Evolutionary conservation across 2,113 vertebrate genomes (phyloP).

Genomic region (Brevimyrus niger): DNA sequence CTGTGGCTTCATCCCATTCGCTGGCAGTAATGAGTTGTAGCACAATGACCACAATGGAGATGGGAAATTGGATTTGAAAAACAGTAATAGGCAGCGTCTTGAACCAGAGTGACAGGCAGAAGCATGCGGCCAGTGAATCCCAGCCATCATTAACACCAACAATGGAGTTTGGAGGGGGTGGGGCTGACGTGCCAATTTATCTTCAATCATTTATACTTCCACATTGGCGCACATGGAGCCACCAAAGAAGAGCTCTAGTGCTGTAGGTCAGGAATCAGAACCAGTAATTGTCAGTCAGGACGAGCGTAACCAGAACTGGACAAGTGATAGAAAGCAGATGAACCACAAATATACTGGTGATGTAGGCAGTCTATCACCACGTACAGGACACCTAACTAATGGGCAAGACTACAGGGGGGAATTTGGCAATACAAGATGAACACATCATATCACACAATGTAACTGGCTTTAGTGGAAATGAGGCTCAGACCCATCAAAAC

Average conservation of each 20-base stretch:
- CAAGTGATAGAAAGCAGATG: neutral
- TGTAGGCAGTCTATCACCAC: neutral
- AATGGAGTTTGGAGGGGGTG: constrained; percentile 15
- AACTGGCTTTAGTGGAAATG: neutral
- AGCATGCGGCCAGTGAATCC: constrained; percentile 11
- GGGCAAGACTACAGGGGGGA: neutral
- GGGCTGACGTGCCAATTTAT: neutral
- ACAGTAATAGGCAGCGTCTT: constrained; percentile 29
- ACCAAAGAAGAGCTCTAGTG: neutral
- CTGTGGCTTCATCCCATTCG: neutral
- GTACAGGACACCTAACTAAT: neutral
- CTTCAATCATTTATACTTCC: neutral
- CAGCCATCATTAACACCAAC: constrained; percentile 25
- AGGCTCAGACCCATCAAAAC: neutral
- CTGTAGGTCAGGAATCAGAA: neutral
- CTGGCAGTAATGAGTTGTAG: neutral
- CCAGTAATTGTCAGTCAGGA: neutral
- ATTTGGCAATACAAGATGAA: neutral
- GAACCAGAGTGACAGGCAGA: constrained; percentile 25
- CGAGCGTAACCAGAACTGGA: neutral
- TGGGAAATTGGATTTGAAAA: constrained; percentile 36
- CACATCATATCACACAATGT: neutral
- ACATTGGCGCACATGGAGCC: neutral
- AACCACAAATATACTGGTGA: neutral
- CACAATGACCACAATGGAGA: constrained; percentile 21